phyloP scores from a whole-genome alignment of 2,113 vertebrate species.

The Crotophaga sulcirostris region DNA sequence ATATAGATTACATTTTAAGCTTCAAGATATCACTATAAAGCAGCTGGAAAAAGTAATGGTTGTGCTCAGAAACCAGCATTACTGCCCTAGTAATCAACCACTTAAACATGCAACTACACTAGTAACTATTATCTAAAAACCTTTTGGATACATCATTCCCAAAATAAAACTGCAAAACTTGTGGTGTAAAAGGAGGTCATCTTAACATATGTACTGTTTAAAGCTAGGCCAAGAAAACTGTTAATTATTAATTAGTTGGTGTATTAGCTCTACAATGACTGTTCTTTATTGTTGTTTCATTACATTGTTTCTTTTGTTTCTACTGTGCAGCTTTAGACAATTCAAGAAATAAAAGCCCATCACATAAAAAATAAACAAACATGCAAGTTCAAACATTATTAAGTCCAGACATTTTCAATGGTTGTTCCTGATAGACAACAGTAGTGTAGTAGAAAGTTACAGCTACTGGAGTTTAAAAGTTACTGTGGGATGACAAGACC shows the following conservation, averaged over 20 bases:
- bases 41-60: conserved; percentile 67
- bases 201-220: neutral
- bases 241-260: neutral
- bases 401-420: neutral
- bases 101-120: conserved; percentile 42
- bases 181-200: neutral
- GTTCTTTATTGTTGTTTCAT: neutral
- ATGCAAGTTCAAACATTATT: neutral
- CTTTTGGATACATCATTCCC: neutral
- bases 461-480: neutral
- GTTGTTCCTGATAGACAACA: neutral
- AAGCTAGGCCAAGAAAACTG: neutral
- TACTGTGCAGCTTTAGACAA: neutral
- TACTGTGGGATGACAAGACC: neutral
- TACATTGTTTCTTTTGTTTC: neutral
- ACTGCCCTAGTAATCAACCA: conserved; percentile 44
- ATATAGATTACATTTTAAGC: conserved; percentile 73
- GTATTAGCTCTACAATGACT: neutral
- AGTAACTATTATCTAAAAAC: conserved; percentile 30
- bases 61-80: conserved; percentile 59
- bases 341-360: neutral
- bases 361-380: neutral
- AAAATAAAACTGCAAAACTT: conserved; percentile 25
- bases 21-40: conserved; percentile 73
- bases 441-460: neutral